Evolutionary conservation across 23 tunicate species (phyloP).

Genomic region (Halocynthia roretzi): DNA sequence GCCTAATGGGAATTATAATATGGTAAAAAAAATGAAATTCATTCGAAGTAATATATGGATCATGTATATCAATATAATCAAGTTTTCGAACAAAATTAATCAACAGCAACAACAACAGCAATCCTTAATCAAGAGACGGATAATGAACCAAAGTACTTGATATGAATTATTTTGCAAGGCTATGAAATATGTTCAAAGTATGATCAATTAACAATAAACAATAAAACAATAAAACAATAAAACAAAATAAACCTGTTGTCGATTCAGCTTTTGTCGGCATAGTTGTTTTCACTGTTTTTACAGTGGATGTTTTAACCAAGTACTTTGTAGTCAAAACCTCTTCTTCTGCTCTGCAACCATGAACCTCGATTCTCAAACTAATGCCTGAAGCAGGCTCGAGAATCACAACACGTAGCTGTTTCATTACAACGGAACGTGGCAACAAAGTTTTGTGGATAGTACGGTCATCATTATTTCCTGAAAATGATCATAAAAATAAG

Average conservation of each 20-base stretch:
- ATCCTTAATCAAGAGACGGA: no score
- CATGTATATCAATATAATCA: no score
- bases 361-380: slow-evolving; percentile 57
- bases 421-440: slow-evolving; percentile 35
- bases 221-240: background rate
- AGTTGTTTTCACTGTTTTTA: slow-evolving; percentile 15
- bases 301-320: slow-evolving; percentile 27
- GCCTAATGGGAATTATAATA: no score
- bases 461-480: slow-evolving; percentile 53
- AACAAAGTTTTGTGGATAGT: slow-evolving; percentile 33
- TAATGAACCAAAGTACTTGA: no score
- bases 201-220: background rate
- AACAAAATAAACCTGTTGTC: slow-evolving; percentile 13
- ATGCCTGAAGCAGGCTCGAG: slow-evolving; percentile 6
- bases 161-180: background rate
- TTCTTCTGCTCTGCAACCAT: slow-evolving; percentile 47
- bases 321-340: slow-evolving; percentile 17
- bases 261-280: slow-evolving; percentile 3
- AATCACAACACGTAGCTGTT: slow-evolving; percentile 34
- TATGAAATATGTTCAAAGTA: background rate
- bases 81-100: no score
- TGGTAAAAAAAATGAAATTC: no score
- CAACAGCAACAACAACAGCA: no score
- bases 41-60: no score
- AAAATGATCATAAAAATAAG: background rate